These are phyloP conservation scores for Corydoras sp. DNA, from an alignment of 2,113 vertebrate genomes.

Conservation along the genomic window DNA sequence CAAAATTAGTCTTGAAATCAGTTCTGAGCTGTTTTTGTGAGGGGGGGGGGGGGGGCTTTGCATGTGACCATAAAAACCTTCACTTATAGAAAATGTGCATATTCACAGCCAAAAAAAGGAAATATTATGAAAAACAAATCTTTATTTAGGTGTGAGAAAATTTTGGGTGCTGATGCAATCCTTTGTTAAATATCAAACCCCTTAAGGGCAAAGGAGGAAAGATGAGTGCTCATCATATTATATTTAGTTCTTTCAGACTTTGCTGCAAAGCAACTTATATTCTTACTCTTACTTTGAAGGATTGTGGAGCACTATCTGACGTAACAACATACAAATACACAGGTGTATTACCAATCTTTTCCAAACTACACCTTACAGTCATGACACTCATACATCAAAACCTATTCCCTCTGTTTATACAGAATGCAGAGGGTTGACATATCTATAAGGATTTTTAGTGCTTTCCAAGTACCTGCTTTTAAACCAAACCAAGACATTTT, in stretches of 20 bases:
- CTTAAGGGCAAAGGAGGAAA: conserved; percentile 12
- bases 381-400: conserved; percentile 10
- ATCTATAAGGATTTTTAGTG: conserved; percentile 39
- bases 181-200: conserved; percentile 24
- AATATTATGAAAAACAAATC: conserved; percentile 6
- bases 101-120: no score
- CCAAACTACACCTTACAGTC: neutral
- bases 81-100: no score
- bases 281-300: neutral
- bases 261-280: neutral
- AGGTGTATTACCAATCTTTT: conserved; percentile 3
- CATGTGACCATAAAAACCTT: no score
- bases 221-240: neutral
- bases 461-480: conserved; percentile 57
- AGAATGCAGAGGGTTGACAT: conserved; percentile 51
- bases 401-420: conserved; percentile 36
- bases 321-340: conserved; percentile 18
- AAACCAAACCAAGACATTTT: conserved; percentile 63
- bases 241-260: conserved; percentile 5
- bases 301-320: conserved; percentile 1
- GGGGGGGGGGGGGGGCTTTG: no score
- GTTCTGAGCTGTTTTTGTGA: no score
- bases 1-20: no score
- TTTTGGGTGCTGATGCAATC: conserved; percentile 29
- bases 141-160: conserved; percentile 17